Percentiles rank a stretch among this genome's conserved stretches.
Evolutionary conservation across 2,797 vertebrate species (phyloP).

Genomic region (Nothura maculosa): DNA sequence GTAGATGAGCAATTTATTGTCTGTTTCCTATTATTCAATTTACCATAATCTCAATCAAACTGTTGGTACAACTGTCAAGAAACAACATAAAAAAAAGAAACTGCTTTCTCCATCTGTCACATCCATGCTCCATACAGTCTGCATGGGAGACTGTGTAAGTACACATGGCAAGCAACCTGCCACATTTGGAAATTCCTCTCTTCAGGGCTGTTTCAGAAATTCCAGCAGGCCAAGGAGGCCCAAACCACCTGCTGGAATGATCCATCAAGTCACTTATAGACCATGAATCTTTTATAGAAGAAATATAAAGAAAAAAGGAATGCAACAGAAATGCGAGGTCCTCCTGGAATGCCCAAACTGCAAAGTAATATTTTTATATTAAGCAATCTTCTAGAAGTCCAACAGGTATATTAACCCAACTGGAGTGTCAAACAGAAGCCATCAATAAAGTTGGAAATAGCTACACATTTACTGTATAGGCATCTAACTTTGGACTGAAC

Average conservation of each 20-base stretch:
- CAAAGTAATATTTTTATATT: neutral
- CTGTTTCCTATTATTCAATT: neutral
- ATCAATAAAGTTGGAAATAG: neutral
- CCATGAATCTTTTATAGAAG: neutral
- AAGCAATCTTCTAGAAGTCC: neutral
- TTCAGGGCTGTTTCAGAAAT: neutral
- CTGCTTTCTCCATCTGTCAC: neutral
- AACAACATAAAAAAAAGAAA: neutral
- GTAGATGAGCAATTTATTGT: neutral
- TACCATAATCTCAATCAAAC: neutral
- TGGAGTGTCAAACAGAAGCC: neutral
- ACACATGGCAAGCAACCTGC: neutral
- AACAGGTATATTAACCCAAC: neutral
- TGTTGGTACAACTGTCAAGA: neutral
- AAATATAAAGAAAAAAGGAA: neutral
- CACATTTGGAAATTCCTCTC: neutral
- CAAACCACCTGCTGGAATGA: neutral
- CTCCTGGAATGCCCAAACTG: neutral
- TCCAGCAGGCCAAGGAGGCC: neutral
- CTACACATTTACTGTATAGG: neutral
- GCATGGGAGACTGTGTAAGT: neutral
- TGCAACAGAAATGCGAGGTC: neutral
- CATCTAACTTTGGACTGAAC: neutral
- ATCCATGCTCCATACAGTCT: neutral
- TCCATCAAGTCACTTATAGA: no score